Base-by-base conservation (phyloP, 2,113 vertebrate genomes). In the Ibidorhyncha struthersii region DNA sequence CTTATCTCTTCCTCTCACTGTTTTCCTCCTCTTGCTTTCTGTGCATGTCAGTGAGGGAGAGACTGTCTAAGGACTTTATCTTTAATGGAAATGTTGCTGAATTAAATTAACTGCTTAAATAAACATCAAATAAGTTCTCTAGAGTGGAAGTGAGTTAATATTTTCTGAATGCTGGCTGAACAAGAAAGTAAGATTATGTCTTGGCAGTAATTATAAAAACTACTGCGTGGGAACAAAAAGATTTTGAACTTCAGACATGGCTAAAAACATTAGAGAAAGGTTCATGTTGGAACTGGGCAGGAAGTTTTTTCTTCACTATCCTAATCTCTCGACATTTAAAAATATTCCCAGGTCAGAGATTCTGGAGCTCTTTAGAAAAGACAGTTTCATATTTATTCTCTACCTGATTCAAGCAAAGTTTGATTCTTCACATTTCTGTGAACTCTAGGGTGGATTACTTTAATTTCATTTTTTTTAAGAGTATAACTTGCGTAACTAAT, bases 61-160 rank as follows among this genome's bases (percentile, higher is more conserved):
- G 45, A 62, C 49, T 86, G 61, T 86, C 89, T 94, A 22, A 95
- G 65, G 56, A 69, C 58, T 96, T 95, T 56, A 91, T 93, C 71
- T 95, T 84, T 77, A 95, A 65, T 93, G 36, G 40, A 89, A 96
- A 53, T 89, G 86, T 67, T 91, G 49, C 70, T 58, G 73, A 97
- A 94, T 91, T 95, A 96, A 89, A 96, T 96, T 70, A 86, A 79
- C 73, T 95, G 50, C 80, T 96, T 92, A 95, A 95, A 87, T 95
- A 96, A 95, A 94, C 86, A 89, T 93, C 65, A 94, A 76, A 49
- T 72, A 94, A 91, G 22, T 94, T 95, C 49, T 92, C 27, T 62
- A 45, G 74, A 89, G 66, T 95, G 78, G 80, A 92, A 96, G 36
- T 58, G 61, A 97, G 69, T 91, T 95, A 81, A 84, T 70, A 45